Conservation (phyloP, 2,797 vertebrate genomes). For the Eutrigla gurnardus region DNA sequence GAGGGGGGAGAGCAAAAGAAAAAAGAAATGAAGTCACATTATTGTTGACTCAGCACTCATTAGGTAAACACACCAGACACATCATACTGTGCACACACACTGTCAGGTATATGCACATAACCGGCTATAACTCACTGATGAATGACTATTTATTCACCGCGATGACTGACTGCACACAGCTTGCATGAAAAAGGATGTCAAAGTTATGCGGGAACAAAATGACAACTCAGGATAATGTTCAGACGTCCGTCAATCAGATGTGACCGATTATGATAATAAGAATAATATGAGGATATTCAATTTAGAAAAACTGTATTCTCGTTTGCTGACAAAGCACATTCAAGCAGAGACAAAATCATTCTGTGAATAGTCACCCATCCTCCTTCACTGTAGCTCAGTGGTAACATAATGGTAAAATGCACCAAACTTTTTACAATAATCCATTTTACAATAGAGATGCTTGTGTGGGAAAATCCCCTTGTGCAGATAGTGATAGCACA, state of each 20-base stretch:
- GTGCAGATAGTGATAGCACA: slow-evolving; percentile 34
- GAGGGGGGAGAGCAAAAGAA: slow-evolving; percentile 45
- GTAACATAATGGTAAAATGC: slow-evolving; percentile 16
- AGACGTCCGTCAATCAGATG: slow-evolving; percentile 38
- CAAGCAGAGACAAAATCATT: slow-evolving; percentile 43
- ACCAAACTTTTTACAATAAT: not conserved
- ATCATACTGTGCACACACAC: slow-evolving; percentile 54
- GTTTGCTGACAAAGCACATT: slow-evolving; percentile 49
- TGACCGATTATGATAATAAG: slow-evolving; percentile 47
- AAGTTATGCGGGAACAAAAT: slow-evolving; percentile 44
- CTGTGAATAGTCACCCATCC: slow-evolving; percentile 33
- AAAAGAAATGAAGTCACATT: slow-evolving; percentile 74
- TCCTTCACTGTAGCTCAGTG: slow-evolving; percentile 14
- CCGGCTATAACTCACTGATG: slow-evolving; percentile 63
- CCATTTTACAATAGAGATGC: slow-evolving; percentile 20
- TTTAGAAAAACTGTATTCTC: slow-evolving; percentile 47
- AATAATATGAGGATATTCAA: slow-evolving; percentile 48
- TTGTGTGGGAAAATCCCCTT: slow-evolving; percentile 23
- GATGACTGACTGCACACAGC: slow-evolving; percentile 47
- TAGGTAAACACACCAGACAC: slow-evolving; percentile 64
- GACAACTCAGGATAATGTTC: slow-evolving; percentile 16
- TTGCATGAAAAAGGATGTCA: slow-evolving; percentile 53
- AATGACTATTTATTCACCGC: slow-evolving; percentile 67
- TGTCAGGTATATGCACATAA: slow-evolving; percentile 61
- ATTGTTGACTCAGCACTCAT: slow-evolving; percentile 69